Conservation (phyloP, 2,888 invertebrate species). For the Lacanobia wlatinum region DNA sequence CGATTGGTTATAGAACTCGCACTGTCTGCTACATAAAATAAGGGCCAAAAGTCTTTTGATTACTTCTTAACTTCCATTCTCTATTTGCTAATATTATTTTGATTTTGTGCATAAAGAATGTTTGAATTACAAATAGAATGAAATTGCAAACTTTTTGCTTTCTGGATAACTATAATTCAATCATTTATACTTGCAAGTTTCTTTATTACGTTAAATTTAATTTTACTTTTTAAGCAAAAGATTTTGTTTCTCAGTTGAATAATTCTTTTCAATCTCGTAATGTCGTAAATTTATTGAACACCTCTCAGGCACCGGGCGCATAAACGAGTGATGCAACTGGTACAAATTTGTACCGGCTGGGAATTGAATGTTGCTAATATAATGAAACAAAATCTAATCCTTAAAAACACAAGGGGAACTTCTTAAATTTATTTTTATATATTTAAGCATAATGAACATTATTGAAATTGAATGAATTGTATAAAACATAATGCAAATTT, state of each 20-base stretch:
- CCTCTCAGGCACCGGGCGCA: too few relatives aligned
- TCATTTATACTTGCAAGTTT: conserved; percentile 13
- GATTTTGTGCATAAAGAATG: conserved; percentile 11
- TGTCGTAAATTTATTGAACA: too few relatives aligned
- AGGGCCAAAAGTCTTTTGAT: conserved; percentile 26
- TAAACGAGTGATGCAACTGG: too few relatives aligned
- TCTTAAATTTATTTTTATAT: conserved; percentile 12
- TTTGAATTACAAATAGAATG: conserved; percentile 9
- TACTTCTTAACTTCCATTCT: conserved; percentile 27
- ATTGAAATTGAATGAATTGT: neutral
- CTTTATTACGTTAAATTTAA: neutral
- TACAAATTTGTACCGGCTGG: too few relatives aligned
- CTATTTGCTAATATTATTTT: conserved; percentile 14
- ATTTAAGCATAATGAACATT: conserved; percentile 55
- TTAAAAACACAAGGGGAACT: conserved; percentile 23
- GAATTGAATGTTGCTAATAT: neutral
- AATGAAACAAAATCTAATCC: conserved; percentile 43
- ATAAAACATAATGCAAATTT: neutral
- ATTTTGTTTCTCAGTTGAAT: conserved; percentile 32
- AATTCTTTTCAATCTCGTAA: neutral
- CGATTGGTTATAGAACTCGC: conserved; percentile 68
- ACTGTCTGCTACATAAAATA: conserved; percentile 20
- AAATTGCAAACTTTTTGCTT: conserved; percentile 10
- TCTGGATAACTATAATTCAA: neutral
- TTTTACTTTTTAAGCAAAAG: conserved; percentile 7